Percentiles rank a stretch among this genome's conserved stretches.
Conservation (phyloP, 2,888 invertebrate species). For the Papilio demoleus region DNA sequence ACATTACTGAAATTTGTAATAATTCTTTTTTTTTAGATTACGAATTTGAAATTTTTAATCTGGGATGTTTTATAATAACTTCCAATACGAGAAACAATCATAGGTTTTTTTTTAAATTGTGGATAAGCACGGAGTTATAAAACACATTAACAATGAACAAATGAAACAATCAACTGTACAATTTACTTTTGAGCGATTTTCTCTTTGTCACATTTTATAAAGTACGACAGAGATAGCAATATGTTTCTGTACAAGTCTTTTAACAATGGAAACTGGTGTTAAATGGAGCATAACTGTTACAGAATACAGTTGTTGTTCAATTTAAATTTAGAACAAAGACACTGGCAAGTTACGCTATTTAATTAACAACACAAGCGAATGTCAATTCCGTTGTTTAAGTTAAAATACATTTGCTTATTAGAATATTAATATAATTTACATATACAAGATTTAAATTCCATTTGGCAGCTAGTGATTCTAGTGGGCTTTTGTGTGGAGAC, state of each 20-base stretch:
- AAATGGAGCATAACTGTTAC: background rate
- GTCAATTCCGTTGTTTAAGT: background rate
- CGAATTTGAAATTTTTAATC: background rate
- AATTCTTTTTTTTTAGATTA: background rate
- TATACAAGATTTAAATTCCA: too few relatives aligned
- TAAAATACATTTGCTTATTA: background rate
- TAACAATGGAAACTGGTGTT: background rate
- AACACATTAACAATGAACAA: background rate
- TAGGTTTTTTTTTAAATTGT: background rate
- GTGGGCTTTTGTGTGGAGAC: too few relatives aligned
- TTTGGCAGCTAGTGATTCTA: too few relatives aligned
- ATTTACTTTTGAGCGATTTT: background rate
- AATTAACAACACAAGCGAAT: background rate
- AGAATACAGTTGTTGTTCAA: background rate
- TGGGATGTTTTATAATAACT: too few relatives aligned
- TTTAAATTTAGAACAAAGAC: background rate
- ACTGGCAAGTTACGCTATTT: slow-evolving; percentile 10
- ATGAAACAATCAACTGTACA: background rate
- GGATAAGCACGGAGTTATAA: background rate
- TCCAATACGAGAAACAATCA: too few relatives aligned
- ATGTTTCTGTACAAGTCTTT: too few relatives aligned
- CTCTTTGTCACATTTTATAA: background rate
- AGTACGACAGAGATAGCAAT: background rate
- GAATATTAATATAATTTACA: background rate
- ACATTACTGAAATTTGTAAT: too few relatives aligned